phyloP scores from a whole-genome alignment of 30 jellyfish, hydroid and myxozoan genomes.

The Aurelia coerulea region DNA sequence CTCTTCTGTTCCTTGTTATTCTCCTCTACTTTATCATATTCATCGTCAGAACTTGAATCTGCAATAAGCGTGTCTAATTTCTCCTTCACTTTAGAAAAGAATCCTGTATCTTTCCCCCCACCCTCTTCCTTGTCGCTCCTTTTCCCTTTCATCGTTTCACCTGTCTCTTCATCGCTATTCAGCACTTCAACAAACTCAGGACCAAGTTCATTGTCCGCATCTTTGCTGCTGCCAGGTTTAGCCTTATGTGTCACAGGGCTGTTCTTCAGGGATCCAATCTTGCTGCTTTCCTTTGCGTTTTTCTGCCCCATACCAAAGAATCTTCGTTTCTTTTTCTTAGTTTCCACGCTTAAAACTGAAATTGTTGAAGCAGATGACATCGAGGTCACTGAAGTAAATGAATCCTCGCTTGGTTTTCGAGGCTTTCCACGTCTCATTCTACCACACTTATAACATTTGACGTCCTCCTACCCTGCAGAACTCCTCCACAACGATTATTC shows the following conservation, averaged over 20 bases:
- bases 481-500: too few relatives aligned
- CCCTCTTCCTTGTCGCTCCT: neutral
- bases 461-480: too few relatives aligned
- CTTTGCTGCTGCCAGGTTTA: neutral
- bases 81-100: neutral
- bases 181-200: constrained; percentile 24
- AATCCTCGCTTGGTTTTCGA: constrained; percentile 7
- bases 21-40: constrained; percentile 42
- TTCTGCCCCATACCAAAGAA: constrained; percentile 8
- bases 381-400: constrained; percentile 55
- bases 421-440: constrained; percentile 28
- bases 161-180: constrained; percentile 29
- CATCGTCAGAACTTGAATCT: constrained; percentile 50
- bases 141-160: neutral
- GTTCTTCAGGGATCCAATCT: neutral
- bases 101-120: neutral
- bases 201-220: neutral
- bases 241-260: neutral
- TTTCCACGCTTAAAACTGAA: constrained; percentile 1
- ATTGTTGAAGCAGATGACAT: constrained; percentile 17
- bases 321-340: neutral
- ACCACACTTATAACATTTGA: neutral
- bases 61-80: constrained; percentile 10
- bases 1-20: neutral
- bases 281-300: constrained; percentile 8